These are phyloP conservation scores for Diabrotica virgifera DNA, from an alignment of 1,140 invertebrate species.

Conservation along the genomic window DNA sequence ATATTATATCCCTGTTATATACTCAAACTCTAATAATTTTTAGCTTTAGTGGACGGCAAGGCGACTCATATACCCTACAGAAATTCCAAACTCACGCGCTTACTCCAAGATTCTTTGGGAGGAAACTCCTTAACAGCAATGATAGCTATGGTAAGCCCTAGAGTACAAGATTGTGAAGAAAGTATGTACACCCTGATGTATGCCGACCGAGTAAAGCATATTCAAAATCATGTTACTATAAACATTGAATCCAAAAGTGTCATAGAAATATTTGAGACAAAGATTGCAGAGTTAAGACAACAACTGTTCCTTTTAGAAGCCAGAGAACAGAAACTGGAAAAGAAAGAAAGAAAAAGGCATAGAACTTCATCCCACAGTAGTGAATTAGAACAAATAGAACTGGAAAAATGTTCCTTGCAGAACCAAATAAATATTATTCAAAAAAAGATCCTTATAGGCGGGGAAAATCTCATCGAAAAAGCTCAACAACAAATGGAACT, in stretches of 20 bases:
- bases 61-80: conserved; percentile 90
- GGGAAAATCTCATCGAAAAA: conserved; percentile 96
- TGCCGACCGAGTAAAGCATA: conserved; percentile 30
- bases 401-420: conserved; percentile 71
- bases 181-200: conserved; percentile 36
- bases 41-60: conserved; percentile 80
- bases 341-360: conserved; percentile 8
- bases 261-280: conserved; percentile 32
- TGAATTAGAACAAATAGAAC: conserved; percentile 55
- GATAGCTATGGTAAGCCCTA: conserved; percentile 32
- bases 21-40: conserved; percentile 37
- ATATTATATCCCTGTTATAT: conserved; percentile 57
- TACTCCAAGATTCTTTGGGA: conserved; percentile 92
- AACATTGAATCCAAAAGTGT: conserved; percentile 33
- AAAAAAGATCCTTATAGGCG: conserved; percentile 94
- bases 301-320: conserved; percentile 64
- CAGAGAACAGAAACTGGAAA: neutral
- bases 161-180: conserved; percentile 28
- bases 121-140: conserved; percentile 37
- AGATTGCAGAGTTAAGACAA: conserved; percentile 44
- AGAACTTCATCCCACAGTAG: conserved; percentile 13
- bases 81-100: conserved; percentile 88
- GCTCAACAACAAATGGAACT: conserved; percentile 86
- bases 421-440: conserved; percentile 88
- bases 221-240: conserved; percentile 32